Percentiles rank a stretch among this genome's conserved stretches.
Evolutionary conservation across 1,140 invertebrate genomes (phyloP).

Genomic region (Drosophila pectinifera): DNA sequence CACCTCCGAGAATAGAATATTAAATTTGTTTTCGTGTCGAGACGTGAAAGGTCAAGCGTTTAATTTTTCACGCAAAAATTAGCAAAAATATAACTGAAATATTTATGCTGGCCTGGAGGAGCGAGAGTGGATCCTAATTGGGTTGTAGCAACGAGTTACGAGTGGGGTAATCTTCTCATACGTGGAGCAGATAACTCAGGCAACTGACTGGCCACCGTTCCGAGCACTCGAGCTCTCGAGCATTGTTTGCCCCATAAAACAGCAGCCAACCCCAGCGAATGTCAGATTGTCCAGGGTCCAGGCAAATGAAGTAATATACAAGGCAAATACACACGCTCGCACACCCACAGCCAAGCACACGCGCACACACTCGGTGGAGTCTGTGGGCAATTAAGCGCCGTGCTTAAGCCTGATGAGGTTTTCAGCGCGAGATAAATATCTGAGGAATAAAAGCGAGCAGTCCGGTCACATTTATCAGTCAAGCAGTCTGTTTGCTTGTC

Average conservation of each 20-base stretch:
- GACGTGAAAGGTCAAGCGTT: slow-evolving; percentile 55
- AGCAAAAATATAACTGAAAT: slow-evolving; percentile 49
- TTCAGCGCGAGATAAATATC: slow-evolving; percentile 78
- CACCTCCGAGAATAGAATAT: slow-evolving; percentile 38
- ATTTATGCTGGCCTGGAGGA: slow-evolving; percentile 29
- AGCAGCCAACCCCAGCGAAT: slow-evolving; percentile 16
- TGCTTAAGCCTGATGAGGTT: slow-evolving; percentile 79
- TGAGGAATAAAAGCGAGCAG: slow-evolving; percentile 43
- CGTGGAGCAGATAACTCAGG: slow-evolving; percentile 21
- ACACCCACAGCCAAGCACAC: neutral
- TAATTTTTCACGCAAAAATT: slow-evolving; percentile 59
- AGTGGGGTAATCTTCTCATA: slow-evolving; percentile 9
- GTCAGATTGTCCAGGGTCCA: slow-evolving; percentile 49
- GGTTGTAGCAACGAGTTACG: neutral
- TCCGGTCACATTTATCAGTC: slow-evolving; percentile 25
- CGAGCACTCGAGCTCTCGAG: slow-evolving; percentile 9
- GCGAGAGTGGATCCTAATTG: slow-evolving; percentile 13
- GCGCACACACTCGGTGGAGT: slow-evolving; percentile 10
- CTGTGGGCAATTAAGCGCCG: slow-evolving; percentile 70
- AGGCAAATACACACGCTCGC: slow-evolving; percentile 22
- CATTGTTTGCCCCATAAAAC: slow-evolving; percentile 49
- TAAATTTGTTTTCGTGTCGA: slow-evolving; percentile 34
- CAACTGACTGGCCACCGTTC: slow-evolving; percentile 9
- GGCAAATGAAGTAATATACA: slow-evolving; percentile 63
- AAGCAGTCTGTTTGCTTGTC: slow-evolving; percentile 3